A percentile compares a stretch with the other conserved stretches of the same genome.
These are phyloP conservation scores for Chrysolina oricalcia DNA, from an alignment of 2,888 invertebrate genomes.

Conservation along the genomic window DNA sequence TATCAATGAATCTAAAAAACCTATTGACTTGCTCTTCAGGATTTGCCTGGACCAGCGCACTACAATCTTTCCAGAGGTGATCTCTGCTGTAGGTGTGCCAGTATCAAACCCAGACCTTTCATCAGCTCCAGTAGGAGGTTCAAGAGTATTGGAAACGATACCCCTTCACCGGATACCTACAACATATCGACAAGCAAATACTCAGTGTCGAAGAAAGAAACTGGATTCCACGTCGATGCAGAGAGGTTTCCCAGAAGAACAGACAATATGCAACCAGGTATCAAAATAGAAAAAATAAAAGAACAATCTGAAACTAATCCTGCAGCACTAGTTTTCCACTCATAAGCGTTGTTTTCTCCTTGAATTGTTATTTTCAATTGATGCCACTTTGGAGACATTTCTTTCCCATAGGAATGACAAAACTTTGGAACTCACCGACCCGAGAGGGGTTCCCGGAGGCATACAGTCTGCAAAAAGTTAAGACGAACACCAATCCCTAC, in stretches of 20 bases:
- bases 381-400: no score
- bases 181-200: conserved; percentile 40
- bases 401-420: no score
- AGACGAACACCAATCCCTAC: no score
- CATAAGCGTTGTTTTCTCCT: no score
- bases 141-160: conserved; percentile 32
- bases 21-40: conserved; percentile 10
- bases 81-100: conserved; percentile 49
- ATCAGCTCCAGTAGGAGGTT: conserved; percentile 58
- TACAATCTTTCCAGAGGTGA: conserved; percentile 54
- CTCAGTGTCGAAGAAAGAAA: conserved; percentile 50
- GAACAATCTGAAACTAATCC: no score
- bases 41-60: conserved; percentile 63
- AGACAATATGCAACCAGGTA: conserved; percentile 32
- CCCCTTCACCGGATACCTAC: conserved; percentile 60
- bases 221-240: conserved; percentile 50
- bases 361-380: no score
- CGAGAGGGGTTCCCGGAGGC: no score
- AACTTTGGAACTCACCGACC: no score
- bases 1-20: neutral
- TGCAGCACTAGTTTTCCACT: no score
- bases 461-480: no score
- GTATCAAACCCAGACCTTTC: conserved; percentile 61
- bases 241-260: conserved; percentile 37
- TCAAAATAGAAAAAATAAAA: neutral